These are phyloP conservation scores for Dinocampus coccinellae DNA, from an alignment of 2,888 invertebrate genomes.

Conservation along the genomic window DNA sequence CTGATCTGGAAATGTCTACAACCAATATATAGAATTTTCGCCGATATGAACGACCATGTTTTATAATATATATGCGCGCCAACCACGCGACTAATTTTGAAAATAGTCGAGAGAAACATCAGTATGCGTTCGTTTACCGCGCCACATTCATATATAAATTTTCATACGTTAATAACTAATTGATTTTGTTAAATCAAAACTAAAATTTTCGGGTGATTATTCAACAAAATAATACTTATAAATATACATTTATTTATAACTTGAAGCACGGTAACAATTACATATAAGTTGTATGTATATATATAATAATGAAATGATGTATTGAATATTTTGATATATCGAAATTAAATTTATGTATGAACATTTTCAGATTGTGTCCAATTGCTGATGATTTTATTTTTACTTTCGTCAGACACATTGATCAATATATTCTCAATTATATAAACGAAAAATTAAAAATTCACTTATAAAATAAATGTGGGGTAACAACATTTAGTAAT, in stretches of 20 bases:
- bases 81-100: background rate
- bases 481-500: background rate
- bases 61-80: background rate
- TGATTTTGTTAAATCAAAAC: constrained; percentile 11
- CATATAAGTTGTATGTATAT: constrained; percentile 20
- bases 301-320: background rate
- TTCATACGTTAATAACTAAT: background rate
- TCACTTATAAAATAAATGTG: background rate
- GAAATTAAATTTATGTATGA: background rate
- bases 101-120: background rate
- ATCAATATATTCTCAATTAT: background rate
- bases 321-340: background rate
- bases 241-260: constrained; percentile 58
- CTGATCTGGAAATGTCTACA: background rate
- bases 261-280: constrained; percentile 47
- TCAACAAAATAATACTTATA: constrained; percentile 25
- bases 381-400: background rate
- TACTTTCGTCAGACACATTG: background rate
- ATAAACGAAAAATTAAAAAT: background rate
- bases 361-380: background rate
- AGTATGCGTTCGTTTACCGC: background rate
- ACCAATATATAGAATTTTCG: background rate
- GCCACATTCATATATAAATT: background rate
- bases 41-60: background rate
- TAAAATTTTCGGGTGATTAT: background rate